phyloP scores from a whole-genome alignment of 1,140 invertebrate genomes.

The Sitophilus oryzae region DNA sequence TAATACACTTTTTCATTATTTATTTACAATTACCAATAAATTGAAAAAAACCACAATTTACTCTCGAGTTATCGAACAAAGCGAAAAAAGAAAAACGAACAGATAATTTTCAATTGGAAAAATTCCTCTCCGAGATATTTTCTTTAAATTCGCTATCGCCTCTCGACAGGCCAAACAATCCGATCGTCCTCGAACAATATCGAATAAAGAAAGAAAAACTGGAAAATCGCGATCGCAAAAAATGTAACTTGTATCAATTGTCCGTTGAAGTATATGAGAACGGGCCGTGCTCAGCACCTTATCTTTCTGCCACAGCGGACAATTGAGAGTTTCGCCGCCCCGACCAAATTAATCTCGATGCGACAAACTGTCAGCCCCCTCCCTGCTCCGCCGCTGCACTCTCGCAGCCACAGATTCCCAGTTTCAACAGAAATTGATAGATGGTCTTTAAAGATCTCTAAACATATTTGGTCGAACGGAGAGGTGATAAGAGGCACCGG shows the following conservation, averaged over 20 bases:
- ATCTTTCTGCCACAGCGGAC: constrained; percentile 27
- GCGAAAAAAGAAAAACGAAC: background rate
- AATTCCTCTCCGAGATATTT: background rate
- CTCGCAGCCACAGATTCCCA: constrained; percentile 22
- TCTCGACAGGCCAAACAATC: background rate
- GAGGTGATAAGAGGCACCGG: constrained; percentile 7
- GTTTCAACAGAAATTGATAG: constrained; percentile 22
- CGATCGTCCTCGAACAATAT: background rate
- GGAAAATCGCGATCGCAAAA: background rate
- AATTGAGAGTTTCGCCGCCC: constrained; percentile 25
- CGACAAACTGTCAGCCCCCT: too few relatives aligned
- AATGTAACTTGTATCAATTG: constrained; percentile 16
- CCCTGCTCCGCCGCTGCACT: constrained; percentile 16
- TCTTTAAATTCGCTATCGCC: background rate
- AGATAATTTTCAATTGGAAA: background rate
- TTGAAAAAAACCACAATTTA: background rate
- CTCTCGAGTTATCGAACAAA: background rate
- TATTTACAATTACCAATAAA: background rate
- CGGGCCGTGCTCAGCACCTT: constrained; percentile 11
- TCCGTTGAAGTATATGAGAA: constrained; percentile 27
- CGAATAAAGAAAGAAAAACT: background rate
- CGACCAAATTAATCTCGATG: constrained; percentile 13
- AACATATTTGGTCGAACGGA: constrained; percentile 20
- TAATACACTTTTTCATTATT: too few relatives aligned
- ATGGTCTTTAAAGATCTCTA: constrained; percentile 18